Percentiles rank a stretch among this genome's conserved stretches.
These are phyloP conservation scores for Calcarius ornatus DNA, from an alignment of 2,113 vertebrate species.

Conservation along the genomic window DNA sequence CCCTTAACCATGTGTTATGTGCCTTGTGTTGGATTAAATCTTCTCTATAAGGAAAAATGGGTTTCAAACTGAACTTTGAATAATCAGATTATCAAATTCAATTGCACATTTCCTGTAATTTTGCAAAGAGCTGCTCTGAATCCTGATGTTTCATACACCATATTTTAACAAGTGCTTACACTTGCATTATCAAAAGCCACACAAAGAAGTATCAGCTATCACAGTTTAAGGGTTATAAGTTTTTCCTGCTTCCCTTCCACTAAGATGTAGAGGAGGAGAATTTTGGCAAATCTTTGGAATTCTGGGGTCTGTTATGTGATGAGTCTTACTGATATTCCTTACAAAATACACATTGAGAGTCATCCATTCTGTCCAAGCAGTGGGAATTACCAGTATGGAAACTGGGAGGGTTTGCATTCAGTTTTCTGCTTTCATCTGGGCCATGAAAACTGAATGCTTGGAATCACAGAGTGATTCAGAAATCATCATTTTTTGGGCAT, in stretches of 20 bases:
- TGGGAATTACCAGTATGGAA: not conserved
- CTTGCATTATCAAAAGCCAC: not conserved
- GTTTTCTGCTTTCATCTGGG: not conserved
- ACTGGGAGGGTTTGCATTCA: not conserved
- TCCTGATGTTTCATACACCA: not conserved
- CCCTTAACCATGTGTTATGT: not conserved
- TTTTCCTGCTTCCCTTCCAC: not conserved
- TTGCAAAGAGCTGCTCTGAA: not conserved
- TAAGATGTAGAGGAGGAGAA: not conserved
- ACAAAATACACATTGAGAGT: not conserved
- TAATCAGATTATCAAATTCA: not conserved
- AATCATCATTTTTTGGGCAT: not conserved
- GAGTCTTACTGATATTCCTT: not conserved
- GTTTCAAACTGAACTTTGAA: not conserved
- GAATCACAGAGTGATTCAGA: not conserved
- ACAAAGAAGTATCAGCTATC: not conserved
- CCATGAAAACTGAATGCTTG: not conserved
- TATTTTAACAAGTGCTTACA: not conserved
- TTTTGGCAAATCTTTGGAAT: not conserved
- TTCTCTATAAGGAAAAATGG: not conserved
- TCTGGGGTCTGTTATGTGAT: not conserved
- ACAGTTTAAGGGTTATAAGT: not conserved
- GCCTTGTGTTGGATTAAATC: not conserved
- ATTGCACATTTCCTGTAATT: not conserved
- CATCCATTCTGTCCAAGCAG: not conserved